Evolutionary conservation across 2,888 invertebrate species (phyloP).

Genomic region (Meandrusa payeni): DNA sequence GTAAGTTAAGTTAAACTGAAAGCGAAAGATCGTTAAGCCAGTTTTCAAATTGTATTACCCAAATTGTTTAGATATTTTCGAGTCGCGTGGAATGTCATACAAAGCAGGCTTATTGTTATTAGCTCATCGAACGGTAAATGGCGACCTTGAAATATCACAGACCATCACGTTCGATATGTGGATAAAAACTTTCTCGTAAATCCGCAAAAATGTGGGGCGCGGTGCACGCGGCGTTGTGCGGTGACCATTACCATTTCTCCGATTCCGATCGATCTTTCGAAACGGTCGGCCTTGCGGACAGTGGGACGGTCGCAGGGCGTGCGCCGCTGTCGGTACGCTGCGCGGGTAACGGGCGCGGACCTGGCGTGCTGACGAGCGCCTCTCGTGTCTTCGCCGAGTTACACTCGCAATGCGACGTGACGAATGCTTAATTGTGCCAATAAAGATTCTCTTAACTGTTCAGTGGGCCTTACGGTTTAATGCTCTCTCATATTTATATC

Average conservation of each 20-base stretch:
- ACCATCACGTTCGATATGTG: no score
- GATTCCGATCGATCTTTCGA: slow-evolving; percentile 46
- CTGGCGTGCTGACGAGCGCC: slow-evolving; percentile 9
- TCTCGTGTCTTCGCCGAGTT: slow-evolving; percentile 11
- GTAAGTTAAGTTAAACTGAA: no score
- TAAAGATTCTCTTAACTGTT: slow-evolving; percentile 6
- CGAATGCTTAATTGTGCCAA: slow-evolving; percentile 4
- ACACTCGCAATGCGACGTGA: neutral
- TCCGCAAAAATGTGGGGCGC: slow-evolving; percentile 1
- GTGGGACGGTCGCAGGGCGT: slow-evolving; percentile 42
- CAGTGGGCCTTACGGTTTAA: no score
- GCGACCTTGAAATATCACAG: slow-evolving; percentile 9
- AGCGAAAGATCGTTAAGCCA: no score
- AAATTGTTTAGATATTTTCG: no score
- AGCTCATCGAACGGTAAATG: no score
- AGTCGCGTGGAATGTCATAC: no score
- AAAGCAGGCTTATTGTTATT: no score
- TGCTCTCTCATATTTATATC: no score
- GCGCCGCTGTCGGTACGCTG: slow-evolving; percentile 38
- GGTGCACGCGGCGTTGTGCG: neutral
- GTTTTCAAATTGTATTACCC: no score
- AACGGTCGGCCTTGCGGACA: slow-evolving; percentile 59
- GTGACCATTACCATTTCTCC: slow-evolving; percentile 32
- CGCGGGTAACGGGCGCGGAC: slow-evolving; percentile 8
- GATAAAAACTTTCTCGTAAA: slow-evolving; percentile 11